phyloP scores from a whole-genome alignment of 2,113 vertebrate genomes.

The Dipodomys stephensi region DNA sequence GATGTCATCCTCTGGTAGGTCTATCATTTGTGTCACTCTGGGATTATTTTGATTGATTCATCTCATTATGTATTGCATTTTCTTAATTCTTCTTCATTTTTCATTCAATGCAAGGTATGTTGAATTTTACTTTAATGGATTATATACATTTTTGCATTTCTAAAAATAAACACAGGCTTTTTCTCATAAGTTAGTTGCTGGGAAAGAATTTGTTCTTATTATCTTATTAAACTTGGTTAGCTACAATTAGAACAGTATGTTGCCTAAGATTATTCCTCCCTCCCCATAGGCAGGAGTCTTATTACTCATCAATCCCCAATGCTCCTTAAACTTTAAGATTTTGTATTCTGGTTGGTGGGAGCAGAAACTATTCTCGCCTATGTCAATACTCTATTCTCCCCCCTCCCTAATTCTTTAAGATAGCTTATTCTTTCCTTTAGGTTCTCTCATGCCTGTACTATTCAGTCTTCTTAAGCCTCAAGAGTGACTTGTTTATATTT shows the following conservation, averaged over 20 bases:
- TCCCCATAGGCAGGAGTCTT: background rate
- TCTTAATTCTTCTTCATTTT: background rate
- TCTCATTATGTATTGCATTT: background rate
- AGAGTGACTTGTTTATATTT: background rate
- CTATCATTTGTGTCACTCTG: background rate
- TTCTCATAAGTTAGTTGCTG: background rate
- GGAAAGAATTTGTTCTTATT: background rate
- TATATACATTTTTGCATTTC: background rate
- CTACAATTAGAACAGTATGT: background rate
- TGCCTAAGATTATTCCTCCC: background rate
- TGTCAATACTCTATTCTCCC: background rate
- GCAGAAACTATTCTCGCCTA: background rate
- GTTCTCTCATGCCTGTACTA: background rate
- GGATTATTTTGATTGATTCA: background rate
- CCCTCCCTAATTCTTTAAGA: background rate
- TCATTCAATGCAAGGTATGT: background rate
- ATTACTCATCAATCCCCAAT: background rate
- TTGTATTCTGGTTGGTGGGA: background rate
- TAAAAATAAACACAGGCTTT: background rate
- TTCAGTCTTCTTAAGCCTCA: background rate
- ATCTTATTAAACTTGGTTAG: background rate
- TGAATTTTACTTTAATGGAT: background rate
- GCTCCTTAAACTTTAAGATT: background rate
- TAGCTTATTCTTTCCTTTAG: background rate
- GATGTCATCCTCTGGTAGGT: background rate